Evolutionary conservation across 2,797 vertebrate genomes (phyloP), one percentile per base, ranked within the genome.

Genomic region (Cetoscarus ocellatus): DNA sequence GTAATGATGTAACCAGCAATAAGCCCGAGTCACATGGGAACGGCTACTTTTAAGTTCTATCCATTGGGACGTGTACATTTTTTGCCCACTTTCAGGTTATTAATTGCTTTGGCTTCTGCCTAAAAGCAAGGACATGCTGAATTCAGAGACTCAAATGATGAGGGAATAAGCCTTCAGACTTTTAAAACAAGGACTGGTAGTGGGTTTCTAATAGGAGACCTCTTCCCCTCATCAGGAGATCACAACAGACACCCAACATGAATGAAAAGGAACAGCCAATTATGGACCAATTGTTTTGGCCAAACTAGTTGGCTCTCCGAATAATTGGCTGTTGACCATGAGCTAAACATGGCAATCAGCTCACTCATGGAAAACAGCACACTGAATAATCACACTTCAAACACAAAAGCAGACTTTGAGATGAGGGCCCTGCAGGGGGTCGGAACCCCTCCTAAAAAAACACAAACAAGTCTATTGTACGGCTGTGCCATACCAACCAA

Each of bases 381-480:
- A 56, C 34, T 87, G 64, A 88, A 88, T 79, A 71, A 80, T 88
- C 75, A 61, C 79, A 79, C 80, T 85, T 85, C 48, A 87, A 75
- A 80, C 70, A 88, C 82, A 86, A 82, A 79, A 75, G 79, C 61
- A 74, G 76, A 85, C 63, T 64, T 69, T 71, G 54, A 83, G 77
- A 73, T 79, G 70, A 70, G 73, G 79, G 67, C 61, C 69, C 72
- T 19, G 70, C n/a, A 0, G 17, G 61, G 50, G 57, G 53, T 66
- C 63, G 36, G 38, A 59, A 80, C 61, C 64, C 69, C 47, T 49
- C 48, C 42, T 19, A 48, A 75, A 51, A 74, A 79, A 81, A 67
- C 57, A 72, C 82, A 80, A 85, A 79, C 49, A 82, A 64, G 10
- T 44, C 69, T 8, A 62, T 27, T 27, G 27, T 27, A 27, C 27